These are phyloP conservation scores for Leptinotarsa peninsularis DNA, from an alignment of 2,888 invertebrate species.

Conservation along the genomic window DNA sequence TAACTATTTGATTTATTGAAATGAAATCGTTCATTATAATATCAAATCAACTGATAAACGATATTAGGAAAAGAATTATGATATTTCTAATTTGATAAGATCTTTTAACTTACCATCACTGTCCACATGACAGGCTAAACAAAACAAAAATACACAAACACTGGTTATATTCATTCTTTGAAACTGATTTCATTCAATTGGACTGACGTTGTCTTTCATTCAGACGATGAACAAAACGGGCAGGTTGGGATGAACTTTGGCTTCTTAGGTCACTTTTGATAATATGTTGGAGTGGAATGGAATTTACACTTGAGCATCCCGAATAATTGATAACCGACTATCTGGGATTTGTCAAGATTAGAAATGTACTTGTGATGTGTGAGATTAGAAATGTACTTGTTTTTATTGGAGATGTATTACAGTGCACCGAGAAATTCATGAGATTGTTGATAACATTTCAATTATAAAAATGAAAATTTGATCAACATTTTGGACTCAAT, in stretches of 20 bases:
- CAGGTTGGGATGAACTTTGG: slow-evolving; percentile 14
- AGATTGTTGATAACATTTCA: no score
- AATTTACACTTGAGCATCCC: neutral
- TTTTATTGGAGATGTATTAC: neutral
- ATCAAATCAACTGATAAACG: neutral
- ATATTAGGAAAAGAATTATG: neutral
- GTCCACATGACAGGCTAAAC: neutral
- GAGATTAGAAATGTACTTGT: neutral
- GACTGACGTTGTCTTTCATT: slow-evolving; percentile 2
- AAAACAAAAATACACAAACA: neutral
- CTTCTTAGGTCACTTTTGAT: neutral
- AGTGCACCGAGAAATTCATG: no score
- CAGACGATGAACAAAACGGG: neutral
- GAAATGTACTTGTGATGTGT: neutral
- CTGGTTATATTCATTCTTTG: slow-evolving; percentile 5
- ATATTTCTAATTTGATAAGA: neutral
- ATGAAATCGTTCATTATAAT: neutral
- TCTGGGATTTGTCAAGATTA: neutral
- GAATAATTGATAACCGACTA: slow-evolving; percentile 10
- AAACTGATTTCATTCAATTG: neutral
- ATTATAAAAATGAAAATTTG: no score
- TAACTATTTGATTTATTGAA: neutral
- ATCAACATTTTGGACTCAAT: no score
- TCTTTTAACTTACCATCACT: neutral
- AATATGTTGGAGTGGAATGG: neutral